Conservation (phyloP, 2,113 vertebrate genomes). For the Parotia lawesii region DNA sequence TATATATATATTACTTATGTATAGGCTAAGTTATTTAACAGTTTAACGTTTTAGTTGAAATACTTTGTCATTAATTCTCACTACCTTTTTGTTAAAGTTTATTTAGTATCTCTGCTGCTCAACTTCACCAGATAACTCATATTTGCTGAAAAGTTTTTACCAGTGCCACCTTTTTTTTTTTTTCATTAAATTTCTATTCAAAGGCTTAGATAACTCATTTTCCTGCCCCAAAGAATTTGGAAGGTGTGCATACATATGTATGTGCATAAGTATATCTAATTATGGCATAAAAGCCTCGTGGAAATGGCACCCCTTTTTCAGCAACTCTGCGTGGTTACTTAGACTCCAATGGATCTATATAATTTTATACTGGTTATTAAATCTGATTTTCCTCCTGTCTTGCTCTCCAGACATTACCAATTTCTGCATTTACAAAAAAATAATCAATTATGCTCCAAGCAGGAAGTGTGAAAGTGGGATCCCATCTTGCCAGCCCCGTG, state of each 20-base stretch:
- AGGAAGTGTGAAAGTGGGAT: not conserved
- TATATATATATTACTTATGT: slow-evolving; percentile 76
- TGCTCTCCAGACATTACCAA: not conserved
- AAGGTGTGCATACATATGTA: not conserved
- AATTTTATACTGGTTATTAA: not conserved
- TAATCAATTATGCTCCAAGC: not conserved
- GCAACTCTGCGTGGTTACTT: not conserved
- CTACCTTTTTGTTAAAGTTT: slow-evolving; percentile 72
- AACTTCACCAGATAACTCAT: slow-evolving; percentile 65
- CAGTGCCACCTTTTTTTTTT: not conserved
- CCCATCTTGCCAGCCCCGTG: not conserved
- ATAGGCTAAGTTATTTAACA: slow-evolving; percentile 76
- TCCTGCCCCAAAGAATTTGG: slow-evolving; percentile 13
- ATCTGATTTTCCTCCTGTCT: slow-evolving; percentile 23
- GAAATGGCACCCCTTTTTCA: not conserved
- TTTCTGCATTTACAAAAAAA: not conserved
- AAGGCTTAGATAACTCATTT: not conserved
- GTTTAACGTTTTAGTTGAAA: slow-evolving; percentile 75
- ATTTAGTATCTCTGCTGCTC: slow-evolving; percentile 78
- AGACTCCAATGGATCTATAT: not conserved
- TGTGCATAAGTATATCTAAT: not conserved
- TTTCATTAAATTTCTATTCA: slow-evolving; percentile 16
- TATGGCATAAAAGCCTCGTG: not conserved
- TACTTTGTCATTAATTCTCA: slow-evolving; percentile 79
- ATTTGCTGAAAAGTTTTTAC: slow-evolving; percentile 33